Percentiles rank a stretch among this genome's conserved stretches.
Conservation (phyloP, 2,797 vertebrate species). For the Clarias laeviceps region DNA sequence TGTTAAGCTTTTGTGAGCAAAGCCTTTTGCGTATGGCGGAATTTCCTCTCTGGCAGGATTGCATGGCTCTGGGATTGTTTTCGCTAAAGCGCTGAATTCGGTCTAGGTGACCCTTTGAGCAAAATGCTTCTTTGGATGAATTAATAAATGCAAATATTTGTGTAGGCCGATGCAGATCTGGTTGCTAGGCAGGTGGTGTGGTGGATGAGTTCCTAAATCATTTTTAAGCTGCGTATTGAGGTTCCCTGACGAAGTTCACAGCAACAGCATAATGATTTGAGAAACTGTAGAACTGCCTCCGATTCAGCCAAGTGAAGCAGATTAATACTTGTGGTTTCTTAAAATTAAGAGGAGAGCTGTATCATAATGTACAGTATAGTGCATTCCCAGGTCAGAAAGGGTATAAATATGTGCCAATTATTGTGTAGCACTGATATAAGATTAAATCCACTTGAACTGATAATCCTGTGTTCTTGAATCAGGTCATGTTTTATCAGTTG, state of each 20-base stretch:
- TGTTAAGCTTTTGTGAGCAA: conserved; percentile 39
- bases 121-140: background rate
- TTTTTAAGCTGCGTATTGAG: conserved; percentile 36
- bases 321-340: background rate
- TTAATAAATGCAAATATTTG: conserved; percentile 25
- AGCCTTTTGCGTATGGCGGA: conserved; percentile 29
- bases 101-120: conserved; percentile 19
- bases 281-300: conserved; percentile 1
- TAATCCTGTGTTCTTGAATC: background rate
- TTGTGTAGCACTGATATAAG: background rate
- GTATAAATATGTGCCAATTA: background rate
- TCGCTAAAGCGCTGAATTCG: background rate
- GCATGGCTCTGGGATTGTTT: conserved; percentile 9
- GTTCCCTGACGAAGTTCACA: conserved; percentile 44
- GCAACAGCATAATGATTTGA: conserved; percentile 47
- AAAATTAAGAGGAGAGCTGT: background rate
- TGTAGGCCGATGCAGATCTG: conserved; percentile 10
- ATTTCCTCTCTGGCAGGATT: conserved; percentile 30
- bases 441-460: background rate
- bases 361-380: background rate
- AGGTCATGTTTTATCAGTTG: background rate
- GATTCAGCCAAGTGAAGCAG: conserved; percentile 20
- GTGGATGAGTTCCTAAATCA: conserved; percentile 28
- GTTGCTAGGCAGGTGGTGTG: conserved; percentile 18
- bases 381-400: background rate